Evolutionary conservation across 2,113 vertebrate species (phyloP), one percentile per base, ranked within the genome.

Genomic region (Hippopotamus amphibius): DNA sequence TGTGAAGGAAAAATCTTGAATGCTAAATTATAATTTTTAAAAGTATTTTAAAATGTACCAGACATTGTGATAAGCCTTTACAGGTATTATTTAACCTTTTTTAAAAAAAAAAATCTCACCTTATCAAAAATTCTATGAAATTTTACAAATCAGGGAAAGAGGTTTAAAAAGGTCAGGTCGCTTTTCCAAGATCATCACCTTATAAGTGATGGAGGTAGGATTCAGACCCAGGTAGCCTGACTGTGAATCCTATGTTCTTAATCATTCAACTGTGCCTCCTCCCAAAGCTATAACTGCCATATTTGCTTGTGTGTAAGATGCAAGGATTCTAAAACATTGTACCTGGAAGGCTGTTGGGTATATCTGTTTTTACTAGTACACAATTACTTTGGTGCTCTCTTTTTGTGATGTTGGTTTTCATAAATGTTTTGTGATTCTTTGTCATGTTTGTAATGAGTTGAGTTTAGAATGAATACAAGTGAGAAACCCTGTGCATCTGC

Each of bases 91-190:
- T 87, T 63, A 53, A 82, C 92, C 21, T 95, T 37, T 77, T n/a
- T 53, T 16, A 11, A 30, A 65, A 59, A 59, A 53, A 72, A 59
- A 59, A 53, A 72, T 95, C 57, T 24, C 50, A 37, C 96, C 16
- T 95, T 57, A 57, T 57, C 41, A 93, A 71, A 93, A 92, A 21
- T 53, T 26, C 46, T 71, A 2, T 90, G 53, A 92, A 90, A 33
- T 96, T 97, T 96, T 86, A 94, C 17, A 96, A 48, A 66, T 59
- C 24, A 86, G 30, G 79, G 76, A 95, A 95, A 94, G n/a, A 43
- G 2, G 30, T 69, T 65, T 30, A 11, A 74, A 95, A 91, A 90
- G 41, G n/a, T 89, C 43, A 88, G 50, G 30, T 66, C 50, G 59
- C 59, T 96, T 88, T 82, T 72, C 74, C 50, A 89, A 48, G 57